Percentiles rank a stretch among this genome's conserved stretches.
Conservation (phyloP, 2,113 vertebrate genomes). For the Rhodinocichla rosea region DNA sequence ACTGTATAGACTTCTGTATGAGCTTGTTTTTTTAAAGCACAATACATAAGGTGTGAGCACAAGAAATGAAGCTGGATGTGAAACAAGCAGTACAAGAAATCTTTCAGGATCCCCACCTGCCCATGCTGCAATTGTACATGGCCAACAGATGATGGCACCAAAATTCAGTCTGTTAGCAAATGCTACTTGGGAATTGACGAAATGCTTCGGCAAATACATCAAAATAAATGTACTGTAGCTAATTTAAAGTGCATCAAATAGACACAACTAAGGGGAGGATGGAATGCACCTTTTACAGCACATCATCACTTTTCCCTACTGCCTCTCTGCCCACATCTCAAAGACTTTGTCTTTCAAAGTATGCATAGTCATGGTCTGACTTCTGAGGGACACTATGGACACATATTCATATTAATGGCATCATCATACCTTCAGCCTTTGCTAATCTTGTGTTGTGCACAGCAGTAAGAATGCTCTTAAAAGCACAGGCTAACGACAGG, state of each 20-base stretch:
- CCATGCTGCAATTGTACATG: not conserved
- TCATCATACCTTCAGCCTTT: not conserved
- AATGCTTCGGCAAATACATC: not conserved
- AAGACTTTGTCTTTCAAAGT: not conserved
- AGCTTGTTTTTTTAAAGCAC: not conserved
- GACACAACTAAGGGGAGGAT: not conserved
- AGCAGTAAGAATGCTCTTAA: not conserved
- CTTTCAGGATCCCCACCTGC: not conserved
- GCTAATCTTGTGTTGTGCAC: not conserved
- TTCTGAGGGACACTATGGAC: not conserved
- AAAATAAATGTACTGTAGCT: not conserved
- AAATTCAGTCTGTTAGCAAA: slow-evolving; percentile 1
- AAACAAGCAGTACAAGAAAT: not conserved
- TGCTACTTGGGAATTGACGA: not conserved
- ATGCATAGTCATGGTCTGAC: not conserved
- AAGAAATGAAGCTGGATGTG: not conserved
- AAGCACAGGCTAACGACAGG: not conserved
- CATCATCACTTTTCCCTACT: not conserved
- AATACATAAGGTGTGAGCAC: not conserved
- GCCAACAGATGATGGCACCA: slow-evolving; percentile 70
- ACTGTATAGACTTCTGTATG: accelerated
- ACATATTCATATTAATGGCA: not conserved
- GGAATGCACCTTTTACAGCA: not conserved
- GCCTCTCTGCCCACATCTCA: not conserved
- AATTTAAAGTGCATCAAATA: not conserved